Conservation (phyloP, 1,140 invertebrate species). For the Yoshiicerus persimilis region DNA sequence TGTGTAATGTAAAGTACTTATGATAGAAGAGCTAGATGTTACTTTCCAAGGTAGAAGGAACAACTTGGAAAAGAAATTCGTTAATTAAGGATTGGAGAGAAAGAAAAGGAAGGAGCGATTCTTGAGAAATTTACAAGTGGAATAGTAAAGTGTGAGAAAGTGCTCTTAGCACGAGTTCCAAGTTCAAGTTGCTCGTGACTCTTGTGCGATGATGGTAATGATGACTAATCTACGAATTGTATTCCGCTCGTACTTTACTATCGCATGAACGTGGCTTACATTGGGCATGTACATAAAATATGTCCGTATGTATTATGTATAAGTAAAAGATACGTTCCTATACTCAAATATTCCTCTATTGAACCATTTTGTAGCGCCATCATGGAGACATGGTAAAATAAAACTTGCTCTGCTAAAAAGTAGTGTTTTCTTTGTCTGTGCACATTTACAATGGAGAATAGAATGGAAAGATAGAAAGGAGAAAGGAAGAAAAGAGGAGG, state of each 20-base stretch:
- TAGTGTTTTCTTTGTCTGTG: background rate
- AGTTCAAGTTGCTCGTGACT: slow-evolving; percentile 18
- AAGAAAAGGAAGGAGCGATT: background rate
- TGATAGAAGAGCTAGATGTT: background rate
- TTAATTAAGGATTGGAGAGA: slow-evolving; percentile 34
- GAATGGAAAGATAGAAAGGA: background rate
- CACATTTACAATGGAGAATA: background rate
- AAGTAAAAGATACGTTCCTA: background rate
- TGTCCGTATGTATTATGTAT: background rate
- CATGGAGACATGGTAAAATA: background rate
- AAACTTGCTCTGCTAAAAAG: background rate
- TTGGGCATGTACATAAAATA: too few species aligned
- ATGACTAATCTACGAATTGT: slow-evolving; percentile 5
- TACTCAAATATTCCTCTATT: background rate
- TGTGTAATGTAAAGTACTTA: background rate
- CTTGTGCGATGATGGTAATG: background rate
- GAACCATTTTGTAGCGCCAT: background rate
- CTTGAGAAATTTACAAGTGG: slow-evolving; percentile 9
- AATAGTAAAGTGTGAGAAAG: background rate
- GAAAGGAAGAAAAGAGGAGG: background rate
- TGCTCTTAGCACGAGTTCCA: background rate
- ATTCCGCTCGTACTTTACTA: background rate
- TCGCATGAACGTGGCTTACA: too few species aligned
- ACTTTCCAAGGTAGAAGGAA: background rate
- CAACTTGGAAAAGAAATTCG: slow-evolving; percentile 7